Conservation (phyloP, 2,888 invertebrate species). For the Argyresthia goedartella region DNA sequence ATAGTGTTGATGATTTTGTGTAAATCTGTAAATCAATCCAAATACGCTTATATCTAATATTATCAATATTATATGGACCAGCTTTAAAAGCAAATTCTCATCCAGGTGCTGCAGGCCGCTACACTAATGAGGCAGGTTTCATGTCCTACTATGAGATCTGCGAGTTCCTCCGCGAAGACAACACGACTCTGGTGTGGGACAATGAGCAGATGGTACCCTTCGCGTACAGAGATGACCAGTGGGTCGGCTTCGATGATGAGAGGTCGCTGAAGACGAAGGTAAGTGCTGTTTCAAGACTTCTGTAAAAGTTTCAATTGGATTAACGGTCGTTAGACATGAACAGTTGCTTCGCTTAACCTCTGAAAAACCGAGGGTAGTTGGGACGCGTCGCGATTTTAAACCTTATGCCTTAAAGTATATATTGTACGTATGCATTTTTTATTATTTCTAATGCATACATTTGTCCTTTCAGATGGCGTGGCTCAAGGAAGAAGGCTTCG, state of each 20-base stretch:
- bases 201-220: conserved; percentile 97
- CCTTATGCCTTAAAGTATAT: too few relatives aligned
- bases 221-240: conserved; percentile 90
- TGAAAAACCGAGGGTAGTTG: too few relatives aligned
- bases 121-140: conserved; percentile 94
- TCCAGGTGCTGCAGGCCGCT: conserved; percentile 79
- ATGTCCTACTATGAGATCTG: conserved; percentile 97
- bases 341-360: too few relatives aligned
- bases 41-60: too few relatives aligned
- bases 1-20: too few relatives aligned
- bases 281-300: too few relatives aligned
- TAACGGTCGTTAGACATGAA: too few relatives aligned
- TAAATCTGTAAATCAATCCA: too few relatives aligned
- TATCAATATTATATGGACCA: too few relatives aligned
- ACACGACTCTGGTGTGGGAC: conserved; percentile 95
- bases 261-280: conserved; percentile 93
- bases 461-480: conserved; percentile 82
- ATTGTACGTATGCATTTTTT: too few relatives aligned
- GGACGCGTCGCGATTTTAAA: too few relatives aligned
- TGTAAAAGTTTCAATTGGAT: too few relatives aligned
- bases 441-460: neutral
- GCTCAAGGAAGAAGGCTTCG: conserved; percentile 94
- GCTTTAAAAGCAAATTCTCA: neutral
- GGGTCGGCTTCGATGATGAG: conserved; percentile 96
- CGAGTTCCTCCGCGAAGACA: conserved; percentile 89